These are phyloP conservation scores for Cnemophilus loriae DNA, from an alignment of 2,113 vertebrate species.

Conservation along the genomic window DNA sequence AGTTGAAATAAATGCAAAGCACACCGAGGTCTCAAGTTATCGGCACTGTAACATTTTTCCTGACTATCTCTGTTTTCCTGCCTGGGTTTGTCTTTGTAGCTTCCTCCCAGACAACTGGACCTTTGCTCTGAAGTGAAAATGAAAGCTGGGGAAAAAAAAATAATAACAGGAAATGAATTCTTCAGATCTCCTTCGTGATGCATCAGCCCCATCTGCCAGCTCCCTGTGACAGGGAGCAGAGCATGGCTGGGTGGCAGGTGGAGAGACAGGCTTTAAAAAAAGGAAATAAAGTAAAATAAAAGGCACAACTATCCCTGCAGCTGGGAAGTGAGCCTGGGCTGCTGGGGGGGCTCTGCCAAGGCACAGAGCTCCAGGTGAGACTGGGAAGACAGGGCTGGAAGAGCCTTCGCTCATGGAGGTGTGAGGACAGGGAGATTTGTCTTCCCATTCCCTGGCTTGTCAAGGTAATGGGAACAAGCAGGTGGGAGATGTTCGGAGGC, in stretches of 20 bases:
- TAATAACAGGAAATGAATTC: conserved; percentile 35
- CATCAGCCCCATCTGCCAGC: conserved; percentile 35
- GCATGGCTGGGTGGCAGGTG: neutral
- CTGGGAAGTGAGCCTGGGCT: neutral
- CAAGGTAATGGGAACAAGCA: conserved; percentile 10
- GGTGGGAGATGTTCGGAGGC: neutral
- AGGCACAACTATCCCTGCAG: neutral
- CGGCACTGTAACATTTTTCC: conserved; percentile 16
- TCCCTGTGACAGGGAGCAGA: neutral
- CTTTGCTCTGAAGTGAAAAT: conserved; percentile 66
- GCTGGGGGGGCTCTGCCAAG: neutral
- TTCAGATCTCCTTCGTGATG: conserved; percentile 42
- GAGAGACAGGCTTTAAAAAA: neutral
- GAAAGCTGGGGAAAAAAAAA: conserved; percentile 9
- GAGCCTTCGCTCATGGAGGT: neutral
- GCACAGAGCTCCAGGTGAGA: neutral
- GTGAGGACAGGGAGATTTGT: neutral
- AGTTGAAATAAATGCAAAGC: conserved; percentile 43
- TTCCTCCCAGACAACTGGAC: conserved; percentile 49
- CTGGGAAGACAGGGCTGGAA: neutral
- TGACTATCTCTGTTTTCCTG: conserved; percentile 46
- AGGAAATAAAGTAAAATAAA: neutral
- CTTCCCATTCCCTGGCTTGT: neutral
- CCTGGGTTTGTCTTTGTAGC: conserved; percentile 42
- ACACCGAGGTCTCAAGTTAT: conserved; percentile 24